Conservation (phyloP, 2,113 vertebrate genomes). For the Microtus ochrogaster region DNA sequence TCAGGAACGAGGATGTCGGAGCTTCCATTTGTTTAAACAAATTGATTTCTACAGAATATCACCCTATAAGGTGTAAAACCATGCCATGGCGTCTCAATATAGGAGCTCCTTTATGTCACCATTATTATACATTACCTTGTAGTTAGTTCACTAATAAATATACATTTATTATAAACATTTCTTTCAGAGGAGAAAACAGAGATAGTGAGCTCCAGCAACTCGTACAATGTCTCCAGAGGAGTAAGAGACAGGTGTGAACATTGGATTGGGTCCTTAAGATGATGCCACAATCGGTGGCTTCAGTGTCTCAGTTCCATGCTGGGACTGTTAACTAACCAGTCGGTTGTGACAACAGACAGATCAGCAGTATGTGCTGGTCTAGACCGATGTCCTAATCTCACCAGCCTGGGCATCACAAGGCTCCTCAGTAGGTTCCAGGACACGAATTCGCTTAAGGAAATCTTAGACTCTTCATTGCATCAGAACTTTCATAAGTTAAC, state of each 20-base stretch:
- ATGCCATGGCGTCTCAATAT: neutral
- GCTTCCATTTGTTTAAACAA: neutral
- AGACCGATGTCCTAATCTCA: neutral
- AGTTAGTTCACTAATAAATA: neutral
- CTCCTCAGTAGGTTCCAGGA: neutral
- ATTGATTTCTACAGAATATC: neutral
- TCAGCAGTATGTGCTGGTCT: neutral
- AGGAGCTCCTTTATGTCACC: neutral
- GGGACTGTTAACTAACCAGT: neutral
- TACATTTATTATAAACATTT: neutral
- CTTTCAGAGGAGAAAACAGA: neutral
- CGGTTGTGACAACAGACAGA: neutral
- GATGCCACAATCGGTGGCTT: neutral
- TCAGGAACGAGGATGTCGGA: neutral
- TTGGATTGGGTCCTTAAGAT: neutral
- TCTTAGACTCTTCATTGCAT: slow-evolving; percentile 12
- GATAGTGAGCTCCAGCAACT: neutral
- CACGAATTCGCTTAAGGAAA: slow-evolving; percentile 8
- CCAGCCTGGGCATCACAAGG: neutral
- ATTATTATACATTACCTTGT: neutral
- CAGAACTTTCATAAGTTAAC: slow-evolving; percentile 44
- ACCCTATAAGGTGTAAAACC: neutral
- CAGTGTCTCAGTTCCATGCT: neutral
- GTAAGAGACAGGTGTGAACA: neutral
- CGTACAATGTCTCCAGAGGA: neutral